Evolutionary conservation across 2,888 invertebrate genomes (phyloP), one percentile per base, ranked within the genome.

Genomic region (Celastrina argiolus): DNA sequence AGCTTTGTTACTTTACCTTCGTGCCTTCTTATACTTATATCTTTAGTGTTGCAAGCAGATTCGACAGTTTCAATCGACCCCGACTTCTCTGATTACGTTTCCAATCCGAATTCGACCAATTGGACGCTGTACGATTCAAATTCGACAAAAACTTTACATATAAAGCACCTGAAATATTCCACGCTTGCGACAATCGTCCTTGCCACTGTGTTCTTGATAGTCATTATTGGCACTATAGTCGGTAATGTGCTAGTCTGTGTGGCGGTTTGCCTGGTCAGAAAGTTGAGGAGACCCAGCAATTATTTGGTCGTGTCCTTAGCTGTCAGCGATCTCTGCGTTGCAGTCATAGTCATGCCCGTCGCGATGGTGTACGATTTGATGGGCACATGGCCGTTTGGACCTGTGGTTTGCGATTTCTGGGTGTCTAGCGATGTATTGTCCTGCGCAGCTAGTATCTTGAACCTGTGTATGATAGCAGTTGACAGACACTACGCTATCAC

Each of bases 401-500:
- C 95, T 28, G 93, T 96, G 70, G 95, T 98, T 78, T 99, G 99
- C 87, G 97, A 98, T 81, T 93, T 98, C 71, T 99, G 99, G 99
- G 98, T 98, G 69, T 97, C 97, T 66, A 97, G 98, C 82, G 99
- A 99, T 86, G 98, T 99, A 41, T 94, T 99, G 76, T 98, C 98
- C 75, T 99, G 98, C 82, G 98, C 99, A 22, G 99, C 99, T n/a
- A 99, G 98, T 76, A 99, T 99, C 76, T 92, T 99, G 64, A 99
- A 99, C 88, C 93, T 99, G 72, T 99, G 99, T 85, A 98, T 98
- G 93, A 99, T 99, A 84, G 97, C 98, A 67, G 96, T 99, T 69
- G 99, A 99, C 84, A 94, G 98, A 67, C 99, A 98, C 86, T 95
- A 96, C 86, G 97, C 97, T 75, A 95, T 98, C 71, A 97, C 97